A percentile compares a stretch with the other conserved stretches of the same genome.
phyloP scores from a whole-genome alignment of 1,140 invertebrate genomes.

The Marisa cornuarietis region DNA sequence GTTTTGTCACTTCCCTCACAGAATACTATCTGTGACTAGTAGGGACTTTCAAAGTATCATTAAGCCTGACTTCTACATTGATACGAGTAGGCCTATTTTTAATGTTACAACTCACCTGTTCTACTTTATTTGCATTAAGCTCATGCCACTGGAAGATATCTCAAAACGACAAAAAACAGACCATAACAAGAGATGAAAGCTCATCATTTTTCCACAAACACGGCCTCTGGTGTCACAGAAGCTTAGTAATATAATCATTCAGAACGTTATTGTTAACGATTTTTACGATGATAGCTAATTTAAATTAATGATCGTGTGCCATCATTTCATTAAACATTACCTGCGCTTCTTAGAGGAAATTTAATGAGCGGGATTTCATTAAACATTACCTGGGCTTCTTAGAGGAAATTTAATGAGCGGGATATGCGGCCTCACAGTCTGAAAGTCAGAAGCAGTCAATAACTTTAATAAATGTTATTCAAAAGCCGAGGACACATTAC shows the following conservation, averaged over 20 bases:
- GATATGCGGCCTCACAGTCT: constrained; percentile 16
- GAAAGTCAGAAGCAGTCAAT: background rate
- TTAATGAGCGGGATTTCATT: background rate
- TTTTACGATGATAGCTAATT: background rate
- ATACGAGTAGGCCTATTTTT: too few species aligned
- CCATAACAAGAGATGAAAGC: background rate
- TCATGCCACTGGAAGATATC: background rate
- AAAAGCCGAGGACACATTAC: too few species aligned
- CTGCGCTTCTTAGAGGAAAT: background rate
- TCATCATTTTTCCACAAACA: background rate
- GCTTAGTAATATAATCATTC: background rate
- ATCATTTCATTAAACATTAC: background rate
- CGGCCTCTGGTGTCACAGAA: background rate
- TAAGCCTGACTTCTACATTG: too few species aligned
- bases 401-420: constrained; percentile 7
- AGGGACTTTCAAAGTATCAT: too few species aligned
- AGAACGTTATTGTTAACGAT: background rate
- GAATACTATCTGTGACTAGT: too few species aligned
- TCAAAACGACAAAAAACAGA: background rate
- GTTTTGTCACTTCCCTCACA: too few species aligned
- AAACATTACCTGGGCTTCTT: background rate
- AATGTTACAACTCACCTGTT: too few species aligned
- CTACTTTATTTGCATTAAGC: too few species aligned
- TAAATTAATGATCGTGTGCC: background rate
- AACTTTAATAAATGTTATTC: too few species aligned